Conservation (phyloP, 2,888 invertebrate species). For the Limnephilus marmoratus region DNA sequence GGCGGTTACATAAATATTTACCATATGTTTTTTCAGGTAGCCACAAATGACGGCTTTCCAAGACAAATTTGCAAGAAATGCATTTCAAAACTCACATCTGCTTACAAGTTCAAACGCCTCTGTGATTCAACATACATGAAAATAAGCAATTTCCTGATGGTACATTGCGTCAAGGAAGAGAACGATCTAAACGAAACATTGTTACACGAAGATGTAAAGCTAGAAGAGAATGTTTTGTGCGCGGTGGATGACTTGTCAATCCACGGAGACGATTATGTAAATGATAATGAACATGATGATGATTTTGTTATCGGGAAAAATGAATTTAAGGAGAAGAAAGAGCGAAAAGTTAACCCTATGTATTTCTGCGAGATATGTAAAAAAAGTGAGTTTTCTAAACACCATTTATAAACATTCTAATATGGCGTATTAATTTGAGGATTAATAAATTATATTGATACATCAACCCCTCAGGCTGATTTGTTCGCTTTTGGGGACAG, state of each 20-base stretch:
- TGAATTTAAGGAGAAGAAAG: background rate
- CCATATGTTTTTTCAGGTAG: conserved; percentile 35
- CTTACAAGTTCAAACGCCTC: conserved; percentile 61
- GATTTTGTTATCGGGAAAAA: background rate
- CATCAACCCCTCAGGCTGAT: no score
- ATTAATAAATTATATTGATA: no score
- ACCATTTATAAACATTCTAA: background rate
- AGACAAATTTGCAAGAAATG: conserved; percentile 61
- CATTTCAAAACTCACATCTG: conserved; percentile 56
- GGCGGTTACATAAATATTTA: no score
- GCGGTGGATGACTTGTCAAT: background rate
- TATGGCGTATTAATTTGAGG: background rate
- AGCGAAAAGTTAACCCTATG: background rate
- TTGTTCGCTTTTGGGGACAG: no score
- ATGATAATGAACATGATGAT: background rate
- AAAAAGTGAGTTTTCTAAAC: conserved; percentile 43
- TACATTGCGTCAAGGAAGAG: conserved; percentile 9
- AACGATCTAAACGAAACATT: background rate
- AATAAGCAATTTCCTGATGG: conserved; percentile 38
- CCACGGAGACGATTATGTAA: background rate
- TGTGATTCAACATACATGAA: conserved; percentile 58
- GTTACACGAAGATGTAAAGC: background rate
- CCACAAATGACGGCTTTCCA: conserved; percentile 57
- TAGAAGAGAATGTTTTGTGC: background rate
- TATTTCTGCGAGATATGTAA: conserved; percentile 57